Conservation (phyloP, 2,888 invertebrate species). For the Yponomeuta sedellus region DNA sequence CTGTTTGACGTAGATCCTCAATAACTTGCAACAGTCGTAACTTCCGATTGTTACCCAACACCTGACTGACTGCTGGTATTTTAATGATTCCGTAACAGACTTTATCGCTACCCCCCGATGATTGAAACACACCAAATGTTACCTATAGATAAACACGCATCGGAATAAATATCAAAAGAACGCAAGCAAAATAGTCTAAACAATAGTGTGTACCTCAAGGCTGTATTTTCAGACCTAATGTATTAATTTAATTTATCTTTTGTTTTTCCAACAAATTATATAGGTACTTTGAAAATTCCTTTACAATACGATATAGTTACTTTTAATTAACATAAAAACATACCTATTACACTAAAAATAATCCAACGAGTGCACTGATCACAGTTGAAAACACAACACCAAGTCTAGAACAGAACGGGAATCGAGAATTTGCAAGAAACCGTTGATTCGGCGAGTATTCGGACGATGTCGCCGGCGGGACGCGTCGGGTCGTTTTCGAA, state of each 20-base stretch:
- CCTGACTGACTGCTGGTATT: background rate
- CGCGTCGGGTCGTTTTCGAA: constrained; percentile 77
- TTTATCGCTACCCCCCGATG: background rate
- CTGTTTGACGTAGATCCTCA: constrained; percentile 24
- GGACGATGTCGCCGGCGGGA: constrained; percentile 69
- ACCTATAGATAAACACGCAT: background rate
- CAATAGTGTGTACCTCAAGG: constrained; percentile 3
- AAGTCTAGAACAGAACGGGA: constrained; percentile 42
- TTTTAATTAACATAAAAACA: background rate
- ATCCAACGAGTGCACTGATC: constrained; percentile 51
- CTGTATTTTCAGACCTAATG: background rate
- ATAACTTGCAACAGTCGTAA: constrained; percentile 29
- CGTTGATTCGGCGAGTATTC: constrained; percentile 61
- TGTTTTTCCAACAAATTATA: background rate
- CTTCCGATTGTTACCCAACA: constrained; percentile 58
- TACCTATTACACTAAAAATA: constrained; percentile 29
- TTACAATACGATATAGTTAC: background rate
- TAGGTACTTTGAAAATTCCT: too few relatives aligned
- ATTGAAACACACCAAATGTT: background rate
- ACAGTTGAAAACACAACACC: constrained; percentile 48
- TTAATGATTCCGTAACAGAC: background rate
- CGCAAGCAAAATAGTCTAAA: background rate
- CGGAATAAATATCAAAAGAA: background rate
- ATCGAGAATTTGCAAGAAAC: constrained; percentile 58
- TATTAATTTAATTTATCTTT: background rate